Base-by-base conservation (phyloP, 2,113 vertebrate genomes). In the Corynorhinus townsendii region DNA sequence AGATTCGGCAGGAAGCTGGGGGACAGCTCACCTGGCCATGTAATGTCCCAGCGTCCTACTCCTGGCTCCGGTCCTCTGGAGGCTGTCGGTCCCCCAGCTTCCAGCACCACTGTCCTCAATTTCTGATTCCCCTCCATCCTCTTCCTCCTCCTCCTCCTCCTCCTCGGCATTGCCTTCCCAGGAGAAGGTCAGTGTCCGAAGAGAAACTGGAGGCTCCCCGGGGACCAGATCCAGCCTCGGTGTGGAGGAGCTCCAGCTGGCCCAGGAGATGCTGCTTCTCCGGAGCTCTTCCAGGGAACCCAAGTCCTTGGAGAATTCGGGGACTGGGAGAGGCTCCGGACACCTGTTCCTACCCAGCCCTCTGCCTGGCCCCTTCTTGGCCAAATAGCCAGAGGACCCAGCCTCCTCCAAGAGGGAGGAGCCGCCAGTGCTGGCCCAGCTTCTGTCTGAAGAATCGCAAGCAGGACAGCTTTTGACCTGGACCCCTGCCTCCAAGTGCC, bases 11-110 rank as follows among this genome's bases (percentile, higher is more conserved):
- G 43, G 49, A 64, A 28, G 64, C 47, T 1, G 4, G 35, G 54
- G 79, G 38, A 52, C 11, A 20, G 83, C 86, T 97, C 89, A 97
- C 91, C 96, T 95, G 95, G 92, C 96, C 91, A 96, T 73, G 54
- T 97, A 97, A 54, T 81, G 80, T 3, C 96, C 93, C 10, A 77
- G 87, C 2, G 30, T 15, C 66, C 16, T 4, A 1, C 35, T 24
- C 45, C 22, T 15, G 71, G 22, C 56, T 72, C 89, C 20, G 0
- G 56, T 35, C 79, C 52, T 73, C 24, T 7, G 62, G n/a, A n/a
- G 45, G 54, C 40, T 15, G n/a, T 40, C 33, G 24, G 59, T 6
- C 3, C 11, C 72, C 38, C 80, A 76, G 64, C 26, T 52, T 64
- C 45, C 1, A 0, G 43, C 0, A 4, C 35, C 3, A 0, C 52